phyloP scores from a whole-genome alignment of 2,888 invertebrate species.

The Apantesis nais region DNA sequence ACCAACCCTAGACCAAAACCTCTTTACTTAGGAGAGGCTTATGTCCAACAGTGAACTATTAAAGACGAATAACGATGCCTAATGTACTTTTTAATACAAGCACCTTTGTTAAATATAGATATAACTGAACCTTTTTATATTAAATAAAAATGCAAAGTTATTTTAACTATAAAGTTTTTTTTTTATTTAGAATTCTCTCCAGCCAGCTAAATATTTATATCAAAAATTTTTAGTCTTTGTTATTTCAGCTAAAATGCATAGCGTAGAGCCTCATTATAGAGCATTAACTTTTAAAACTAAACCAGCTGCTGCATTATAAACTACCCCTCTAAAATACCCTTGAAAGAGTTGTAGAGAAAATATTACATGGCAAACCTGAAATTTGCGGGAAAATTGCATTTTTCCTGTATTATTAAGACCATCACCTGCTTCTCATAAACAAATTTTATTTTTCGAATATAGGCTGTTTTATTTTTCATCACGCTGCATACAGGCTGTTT shows the following conservation, averaged over 20 bases:
- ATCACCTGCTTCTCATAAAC: slow-evolving; percentile 39
- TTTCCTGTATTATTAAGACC: slow-evolving; percentile 46
- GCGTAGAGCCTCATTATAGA: background rate
- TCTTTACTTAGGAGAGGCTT: too few species aligned
- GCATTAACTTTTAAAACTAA: slow-evolving; percentile 19
- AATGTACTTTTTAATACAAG: too few species aligned
- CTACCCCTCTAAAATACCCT: slow-evolving; percentile 25
- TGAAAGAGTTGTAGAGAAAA: slow-evolving; percentile 10
- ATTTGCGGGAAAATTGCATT: slow-evolving; percentile 26
- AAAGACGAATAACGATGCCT: too few species aligned
- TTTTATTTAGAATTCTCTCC: too few species aligned
- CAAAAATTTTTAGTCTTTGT: background rate
- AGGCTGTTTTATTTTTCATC: slow-evolving; percentile 26
- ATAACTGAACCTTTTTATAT: too few species aligned
- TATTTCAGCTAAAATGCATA: background rate
- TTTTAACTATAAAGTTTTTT: too few species aligned
- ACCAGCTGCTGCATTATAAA: slow-evolving; percentile 23
- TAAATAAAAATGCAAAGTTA: too few species aligned
- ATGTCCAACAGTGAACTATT: too few species aligned
- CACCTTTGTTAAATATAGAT: too few species aligned
- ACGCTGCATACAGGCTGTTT: slow-evolving; percentile 16
- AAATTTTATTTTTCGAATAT: slow-evolving; percentile 44
- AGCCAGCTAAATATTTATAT: too few species aligned
- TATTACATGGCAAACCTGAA: slow-evolving; percentile 17
- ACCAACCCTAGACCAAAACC: too few species aligned